Percentiles rank a stretch among this genome's conserved stretches.
Evolutionary conservation across 2,888 invertebrate species (phyloP).

Genomic region (Holacanthella duospinosa): DNA sequence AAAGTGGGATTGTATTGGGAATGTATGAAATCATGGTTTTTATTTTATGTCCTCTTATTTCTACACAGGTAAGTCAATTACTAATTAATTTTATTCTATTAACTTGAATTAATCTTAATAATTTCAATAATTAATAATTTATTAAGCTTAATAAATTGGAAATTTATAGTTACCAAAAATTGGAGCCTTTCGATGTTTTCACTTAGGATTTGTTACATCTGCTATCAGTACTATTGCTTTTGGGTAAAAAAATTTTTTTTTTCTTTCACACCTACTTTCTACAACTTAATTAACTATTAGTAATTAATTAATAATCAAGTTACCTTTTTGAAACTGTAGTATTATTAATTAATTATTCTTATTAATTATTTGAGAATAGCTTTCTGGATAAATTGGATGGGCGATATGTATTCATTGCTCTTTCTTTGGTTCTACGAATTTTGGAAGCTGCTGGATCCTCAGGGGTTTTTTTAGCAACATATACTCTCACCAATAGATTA

Average conservation of each 20-base stretch:
- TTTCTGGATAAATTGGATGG: conserved; percentile 39
- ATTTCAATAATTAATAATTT: background rate
- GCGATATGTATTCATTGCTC: conserved; percentile 26
- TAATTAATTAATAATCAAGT: no score
- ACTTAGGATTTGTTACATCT: background rate
- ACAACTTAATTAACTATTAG: no score
- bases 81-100: no score
- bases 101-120: no score
- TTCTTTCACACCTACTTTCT: background rate
- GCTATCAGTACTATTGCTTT: background rate
- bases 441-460: conserved; percentile 77
- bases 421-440: conserved; percentile 51
- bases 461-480: conserved; percentile 68
- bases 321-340: no score
- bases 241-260: conserved; percentile 5
- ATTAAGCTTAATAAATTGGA: no score
- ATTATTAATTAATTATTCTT: no score
- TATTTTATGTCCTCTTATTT: conserved; percentile 68
- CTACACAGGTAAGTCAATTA: conserved; percentile 53
- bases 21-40: conserved; percentile 75
- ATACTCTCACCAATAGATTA: background rate
- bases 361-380: conserved; percentile 34
- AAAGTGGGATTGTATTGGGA: conserved; percentile 78
- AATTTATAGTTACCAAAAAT: background rate
- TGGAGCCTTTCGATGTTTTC: background rate